phyloP scores from a whole-genome alignment of 1,140 invertebrate genomes.

The Aphaenogaster rudis region DNA sequence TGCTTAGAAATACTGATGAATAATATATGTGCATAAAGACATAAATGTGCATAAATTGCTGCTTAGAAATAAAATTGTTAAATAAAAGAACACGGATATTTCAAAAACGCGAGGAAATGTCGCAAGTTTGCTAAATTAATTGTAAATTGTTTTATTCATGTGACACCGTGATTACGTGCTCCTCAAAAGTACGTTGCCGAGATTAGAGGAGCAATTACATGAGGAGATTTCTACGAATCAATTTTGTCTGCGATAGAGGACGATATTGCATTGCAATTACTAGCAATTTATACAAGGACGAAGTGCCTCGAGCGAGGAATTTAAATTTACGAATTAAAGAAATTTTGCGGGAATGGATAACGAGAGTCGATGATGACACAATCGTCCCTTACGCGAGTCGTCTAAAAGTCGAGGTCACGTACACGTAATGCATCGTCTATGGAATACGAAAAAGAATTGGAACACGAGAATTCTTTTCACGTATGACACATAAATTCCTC shows the following conservation, averaged over 20 bases:
- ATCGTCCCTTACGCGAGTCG: conserved; percentile 18
- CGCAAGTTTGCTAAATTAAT: background rate
- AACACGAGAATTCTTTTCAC: conserved; percentile 20
- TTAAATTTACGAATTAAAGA: conserved; percentile 40
- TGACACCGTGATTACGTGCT: background rate
- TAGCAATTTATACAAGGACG: conserved; percentile 30
- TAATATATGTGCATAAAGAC: too few relatives aligned
- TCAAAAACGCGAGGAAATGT: background rate
- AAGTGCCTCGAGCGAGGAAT: conserved; percentile 30
- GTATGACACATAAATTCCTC: conserved; percentile 4
- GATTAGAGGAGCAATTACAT: conserved; percentile 15
- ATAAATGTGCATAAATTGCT: background rate
- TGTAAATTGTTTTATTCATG: background rate
- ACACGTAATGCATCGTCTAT: conserved; percentile 13
- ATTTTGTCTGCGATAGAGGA: conserved; percentile 14
- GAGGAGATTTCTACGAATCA: background rate
- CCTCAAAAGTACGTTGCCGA: background rate
- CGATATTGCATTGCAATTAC: conserved; percentile 10
- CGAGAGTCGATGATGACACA: background rate
- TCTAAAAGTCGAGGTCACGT: conserved; percentile 33
- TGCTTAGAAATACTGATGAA: too few relatives aligned
- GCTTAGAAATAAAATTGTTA: background rate
- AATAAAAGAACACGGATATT: background rate
- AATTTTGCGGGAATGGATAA: conserved; percentile 28
- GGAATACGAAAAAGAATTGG: conserved; percentile 22